Evolutionary conservation across 2,888 invertebrate species (phyloP), one percentile per base, ranked within the genome.

Genomic region (Anodontia alba): DNA sequence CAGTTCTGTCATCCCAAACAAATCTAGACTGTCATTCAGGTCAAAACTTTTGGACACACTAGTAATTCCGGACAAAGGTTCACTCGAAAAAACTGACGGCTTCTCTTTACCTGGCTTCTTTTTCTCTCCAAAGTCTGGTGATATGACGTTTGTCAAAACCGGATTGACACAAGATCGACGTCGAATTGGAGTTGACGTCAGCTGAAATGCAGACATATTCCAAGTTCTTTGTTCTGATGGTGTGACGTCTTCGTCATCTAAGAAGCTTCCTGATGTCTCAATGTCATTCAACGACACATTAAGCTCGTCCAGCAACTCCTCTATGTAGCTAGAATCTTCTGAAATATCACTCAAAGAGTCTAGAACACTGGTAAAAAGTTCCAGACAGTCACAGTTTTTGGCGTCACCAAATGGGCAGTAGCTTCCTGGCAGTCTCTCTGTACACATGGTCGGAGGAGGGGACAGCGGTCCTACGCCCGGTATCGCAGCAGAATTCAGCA

Each of bases 391-490:
- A 23, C 62, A 62, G 7, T 62, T 33, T 31, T 26, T 20, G 20
- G 33, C 2, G 20, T 62, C 62, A 62, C 62, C 62, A 62, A 62
- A 62, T 7, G 62, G 62, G 62, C 62, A 62, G 62, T 62, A 62
- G 33, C 5, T 33, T 20, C 62, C 62, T 12, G 31, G 62, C 15
- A 62, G 33, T 31, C 62, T 31, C 5, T 62, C 62, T 12, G 33
- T 62, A 62, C 62, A 62, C 62, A 62, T 62, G 10, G 62, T 62
- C 1, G 62, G 33, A 12, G 62, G 33, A 62, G 33, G 17, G 3
- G 26, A 7, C 1, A 17, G 17, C 5, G 62, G 12, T 31, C 29
- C 33, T 12, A n/a, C n/a, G n/a, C n/a, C n/a, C 8, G 15, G 42
- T 15, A 42, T 42, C 7, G 7, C 8, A 10, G 7, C 42, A 42